Conservation (phyloP, 2,888 invertebrate genomes). For the Hololepta plana region DNA sequence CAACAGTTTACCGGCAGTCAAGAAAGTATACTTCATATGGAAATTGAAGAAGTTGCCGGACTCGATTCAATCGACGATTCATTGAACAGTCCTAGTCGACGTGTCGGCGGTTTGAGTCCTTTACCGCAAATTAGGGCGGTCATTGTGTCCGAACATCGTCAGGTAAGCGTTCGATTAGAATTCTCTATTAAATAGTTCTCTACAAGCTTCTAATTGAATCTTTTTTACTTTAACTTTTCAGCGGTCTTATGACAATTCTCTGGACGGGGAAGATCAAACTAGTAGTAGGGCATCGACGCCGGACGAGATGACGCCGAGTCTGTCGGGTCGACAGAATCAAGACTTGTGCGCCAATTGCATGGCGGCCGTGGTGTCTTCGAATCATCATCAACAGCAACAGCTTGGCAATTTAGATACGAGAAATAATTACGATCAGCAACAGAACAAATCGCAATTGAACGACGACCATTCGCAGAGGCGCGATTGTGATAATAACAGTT, state of each 20-base stretch:
- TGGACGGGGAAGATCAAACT: conserved; percentile 29
- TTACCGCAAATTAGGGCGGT: conserved; percentile 26
- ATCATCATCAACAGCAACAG: conserved; percentile 7
- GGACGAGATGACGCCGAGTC: conserved; percentile 41
- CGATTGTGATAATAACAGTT: too few relatives aligned
- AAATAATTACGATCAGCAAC: not conserved
- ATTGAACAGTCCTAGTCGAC: conserved; percentile 7
- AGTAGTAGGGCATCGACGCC: conserved; percentile 44
- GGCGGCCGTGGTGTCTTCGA: conserved; percentile 15
- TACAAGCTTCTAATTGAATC: conserved; percentile 3
- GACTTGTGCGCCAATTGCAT: conserved; percentile 23
- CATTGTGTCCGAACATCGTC: conserved; percentile 20
- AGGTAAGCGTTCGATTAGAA: conserved; percentile 15
- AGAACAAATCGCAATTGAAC: too few relatives aligned
- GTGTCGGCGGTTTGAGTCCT: conserved; percentile 20
- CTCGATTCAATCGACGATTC: conserved; percentile 13
- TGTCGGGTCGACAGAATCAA: conserved; percentile 12
- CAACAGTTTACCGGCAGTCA: conserved; percentile 71
- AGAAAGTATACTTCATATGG: conserved; percentile 65
- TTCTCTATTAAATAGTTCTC: not conserved
- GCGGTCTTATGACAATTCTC: conserved; percentile 28
- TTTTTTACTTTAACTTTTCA: conserved; percentile 9
- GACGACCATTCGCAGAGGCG: too few relatives aligned
- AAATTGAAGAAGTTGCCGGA: conserved; percentile 34
- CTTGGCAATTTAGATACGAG: not conserved